Base-by-base conservation (phyloP, 2,888 invertebrate species). In the Autographa pulchrina region DNA sequence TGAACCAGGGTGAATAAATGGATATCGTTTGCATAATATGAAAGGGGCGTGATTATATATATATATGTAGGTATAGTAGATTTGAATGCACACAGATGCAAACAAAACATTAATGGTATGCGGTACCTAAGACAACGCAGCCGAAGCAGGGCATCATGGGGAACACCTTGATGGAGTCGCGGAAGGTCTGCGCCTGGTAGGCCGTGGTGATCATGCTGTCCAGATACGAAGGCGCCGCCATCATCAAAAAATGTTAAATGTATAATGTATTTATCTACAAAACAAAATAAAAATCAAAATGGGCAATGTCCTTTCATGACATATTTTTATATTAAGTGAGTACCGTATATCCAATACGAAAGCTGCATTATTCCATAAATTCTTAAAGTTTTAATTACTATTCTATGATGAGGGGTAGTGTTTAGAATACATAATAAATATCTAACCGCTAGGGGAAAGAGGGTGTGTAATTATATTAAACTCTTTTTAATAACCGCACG, bases 101-200 rank as follows among this genome's bases (percentile, higher is more conserved):
- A 7, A 8, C 9, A n/a, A n/a, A n/a, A n/a, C n/a, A n/a, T n/a
- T n/a, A n/a, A n/a, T n/a, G n/a, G 5, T 41, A 5, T n/a, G n/a
- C 1, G n/a, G n/a, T 52, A 54, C 82, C 68, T 59, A 89, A 68
- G 8, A 86, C 52, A 20, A 85, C 70, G 38, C 84, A 88, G 60
- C 89, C 88, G 38, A 85, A 72, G 76, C 90, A 90, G 5, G 90
- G 90, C 77, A 90, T 80, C 86, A 88, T 88, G 8, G 81, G 70
- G 69, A 90, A 88, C 48, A 88, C 75, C 20, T 84, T 80, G 48
- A 85, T 75, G 35, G 80, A 78, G 38, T 87, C 88, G 3, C 83
- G 75, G 48, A 86, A 88, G 13, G 84, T 81, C n/a, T 77, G 72
- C 6, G 84, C 87, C 13, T 66, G 65, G 32, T 65, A 70, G 0